phyloP scores from a whole-genome alignment of 2,113 vertebrate species.

The Cavia porcellus region DNA sequence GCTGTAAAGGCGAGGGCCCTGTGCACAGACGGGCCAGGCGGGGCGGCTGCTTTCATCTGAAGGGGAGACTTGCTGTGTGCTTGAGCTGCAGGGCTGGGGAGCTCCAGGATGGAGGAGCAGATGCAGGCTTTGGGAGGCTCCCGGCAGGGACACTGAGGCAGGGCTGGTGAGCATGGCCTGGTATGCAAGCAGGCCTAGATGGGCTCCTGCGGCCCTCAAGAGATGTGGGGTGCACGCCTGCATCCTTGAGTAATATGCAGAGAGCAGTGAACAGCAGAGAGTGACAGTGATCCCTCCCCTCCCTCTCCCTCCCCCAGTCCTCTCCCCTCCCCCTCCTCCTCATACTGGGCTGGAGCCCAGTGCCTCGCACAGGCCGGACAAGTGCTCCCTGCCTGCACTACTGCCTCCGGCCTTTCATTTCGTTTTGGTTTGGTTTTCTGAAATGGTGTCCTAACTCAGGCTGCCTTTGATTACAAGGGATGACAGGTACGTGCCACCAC shows the following conservation, averaged over 20 bases:
- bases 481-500: background rate
- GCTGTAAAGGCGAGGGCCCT: background rate
- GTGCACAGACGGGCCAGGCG: background rate
- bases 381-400: background rate
- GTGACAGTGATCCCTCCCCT: background rate
- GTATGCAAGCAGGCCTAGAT: background rate
- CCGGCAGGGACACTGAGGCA: background rate
- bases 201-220: accelerated
- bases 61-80: conserved; percentile 73
- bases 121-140: background rate
- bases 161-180: background rate
- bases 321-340: background rate
- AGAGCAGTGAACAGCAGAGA: background rate
- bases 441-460: background rate
- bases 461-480: background rate
- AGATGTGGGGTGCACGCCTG: background rate
- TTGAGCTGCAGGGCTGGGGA: conserved; percentile 59
- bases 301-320: too few relatives aligned
- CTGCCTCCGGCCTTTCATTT: background rate
- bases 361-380: background rate
- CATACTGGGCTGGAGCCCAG: background rate
- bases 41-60: conserved; percentile 82
- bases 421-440: background rate
- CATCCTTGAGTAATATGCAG: background rate
- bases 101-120: background rate